Evolutionary conservation across 2,113 vertebrate genomes (phyloP), one percentile per base, ranked within the genome.

Genomic region (Ornithorhynchus anatinus): DNA sequence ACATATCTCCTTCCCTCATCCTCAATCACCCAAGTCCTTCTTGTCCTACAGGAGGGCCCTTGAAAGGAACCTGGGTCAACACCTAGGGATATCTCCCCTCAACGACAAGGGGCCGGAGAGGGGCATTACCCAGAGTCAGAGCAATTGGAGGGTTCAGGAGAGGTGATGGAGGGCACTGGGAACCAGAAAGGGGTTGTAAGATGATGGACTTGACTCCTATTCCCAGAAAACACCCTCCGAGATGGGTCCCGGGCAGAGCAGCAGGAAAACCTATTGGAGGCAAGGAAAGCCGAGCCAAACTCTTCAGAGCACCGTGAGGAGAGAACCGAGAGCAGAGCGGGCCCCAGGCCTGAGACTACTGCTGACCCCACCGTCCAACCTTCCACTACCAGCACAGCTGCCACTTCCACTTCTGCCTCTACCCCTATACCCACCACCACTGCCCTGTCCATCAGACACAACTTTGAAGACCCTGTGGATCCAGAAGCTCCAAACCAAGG

Each of bases 171-270:
- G 29, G 31, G 14, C 19, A n/a, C 14, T 1, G 3, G 8, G 36
- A 7, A 16, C 14, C 4, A 2, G 20, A 13, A 7, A 5, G 11
- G 17, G 17, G 12, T 36, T 39, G 6, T 29, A 2, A 2, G 14
- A 43, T 9, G 10, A 25, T 9, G 12, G 35, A 16, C 1, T 5
- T 53, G 37, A 68, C 3, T 71, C 19, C 27, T 73, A 44, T 81
- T n/a, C 16, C 0, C 83, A 98, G 97, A 97, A 42, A 91, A 83
- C 17, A 13, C 88, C 1, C 84, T 48, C 15, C 95, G 89, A 81
- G 79, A 82, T 1, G 86, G 65, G 3, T 71, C 83, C 2, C 78
- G 47, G 31, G 80, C 76, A 9, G 94, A 95, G 38, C 75, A 84
- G 69, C 85, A 83, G 42, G 92, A 93, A 4, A 84, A 79, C 40